Evolutionary conservation across 2,797 vertebrate species (phyloP), one percentile per base, ranked within the genome.

Genomic region (Aulostomus chinensis): DNA sequence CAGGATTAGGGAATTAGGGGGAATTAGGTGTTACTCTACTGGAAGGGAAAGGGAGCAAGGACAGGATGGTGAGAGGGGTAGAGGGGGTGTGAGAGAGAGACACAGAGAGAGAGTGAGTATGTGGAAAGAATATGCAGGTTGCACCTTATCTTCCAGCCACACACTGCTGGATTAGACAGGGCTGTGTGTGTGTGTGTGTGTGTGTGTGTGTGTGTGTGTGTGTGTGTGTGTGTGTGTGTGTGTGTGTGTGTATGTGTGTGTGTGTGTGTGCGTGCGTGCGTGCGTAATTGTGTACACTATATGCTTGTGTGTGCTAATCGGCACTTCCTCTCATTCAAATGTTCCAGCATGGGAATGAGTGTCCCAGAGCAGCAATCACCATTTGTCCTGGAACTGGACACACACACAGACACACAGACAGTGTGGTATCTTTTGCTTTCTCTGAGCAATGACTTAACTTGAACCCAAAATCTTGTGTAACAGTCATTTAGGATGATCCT

Each of bases 101-200:
- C n/a, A 41, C 37, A 46, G 53, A 47, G 33, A 50, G 42, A 62
- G 73, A 65, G 63, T 54, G 71, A 58, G 61, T 59, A 75, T 78
- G 70, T 61, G 72, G 78, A 73, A 62, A 76, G 58, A 78, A 71
- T 71, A 70, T 67, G 72, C 73, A 81, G 77, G 77, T 83, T 81
- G 81, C 78, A 81, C 82, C 85, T 88, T 90, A 90, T 88, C 87
- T 86, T 79, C 36, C 61, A 78, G 67, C 75, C 80, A 81, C 88
- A 90, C 81, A 81, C 73, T 80, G 82, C 68, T 80, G 81, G 87
- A 88, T 90, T 88, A 86, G 81, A 70, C 69, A 32, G 65, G 61
- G 68, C 74, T 78, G 68, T 76, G 60, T 76, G 56, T 68, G 55
- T 79, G 53, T 73, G 33, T 47, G 34, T 2, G 13, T 12, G 46